Percentiles rank a stretch among this genome's conserved stretches.
These are phyloP conservation scores for Eutrigla gurnardus DNA, from an alignment of 2,797 vertebrate genomes.

Conservation along the genomic window DNA sequence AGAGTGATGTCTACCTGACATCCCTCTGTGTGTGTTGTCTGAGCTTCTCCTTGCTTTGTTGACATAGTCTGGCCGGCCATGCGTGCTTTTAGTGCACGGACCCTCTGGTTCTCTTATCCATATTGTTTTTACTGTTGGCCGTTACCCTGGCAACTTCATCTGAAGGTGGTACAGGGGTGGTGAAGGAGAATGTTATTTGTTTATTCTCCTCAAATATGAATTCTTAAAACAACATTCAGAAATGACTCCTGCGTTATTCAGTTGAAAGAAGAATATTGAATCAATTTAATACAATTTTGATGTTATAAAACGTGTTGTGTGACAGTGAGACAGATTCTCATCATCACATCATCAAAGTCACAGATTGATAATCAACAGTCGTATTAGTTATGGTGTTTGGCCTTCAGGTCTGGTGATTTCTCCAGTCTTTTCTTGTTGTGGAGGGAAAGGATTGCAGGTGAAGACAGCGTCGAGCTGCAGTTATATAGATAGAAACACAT, in stretches of 20 bases:
- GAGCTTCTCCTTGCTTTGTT: too few relatives aligned
- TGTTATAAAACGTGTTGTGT: too few relatives aligned
- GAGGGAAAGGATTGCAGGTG: neutral
- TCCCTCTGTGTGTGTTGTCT: too few relatives aligned
- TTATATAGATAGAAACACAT: slow-evolving; percentile 9
- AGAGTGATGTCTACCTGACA: too few relatives aligned
- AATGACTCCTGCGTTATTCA: neutral
- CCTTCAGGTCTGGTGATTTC: neutral
- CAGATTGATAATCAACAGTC: neutral
- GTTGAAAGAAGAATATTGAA: neutral
- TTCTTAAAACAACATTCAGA: slow-evolving; percentile 9
- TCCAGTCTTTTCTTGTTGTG: neutral
- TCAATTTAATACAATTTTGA: neutral
- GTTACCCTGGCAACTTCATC: slow-evolving; percentile 47
- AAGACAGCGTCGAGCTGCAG: neutral
- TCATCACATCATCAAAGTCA: neutral
- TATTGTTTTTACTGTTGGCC: neutral
- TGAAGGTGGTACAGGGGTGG: neutral
- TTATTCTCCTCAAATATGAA: slow-evolving; percentile 5
- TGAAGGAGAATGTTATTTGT: slow-evolving; percentile 5
- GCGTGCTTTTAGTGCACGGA: too few relatives aligned
- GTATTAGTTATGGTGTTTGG: too few relatives aligned
- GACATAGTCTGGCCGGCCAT: too few relatives aligned
- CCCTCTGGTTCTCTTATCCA: too few relatives aligned
- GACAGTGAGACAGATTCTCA: neutral